Evolutionary conservation across 2,113 vertebrate genomes (phyloP), one percentile per base, ranked within the genome.

Genomic region (Charadrius vociferus): DNA sequence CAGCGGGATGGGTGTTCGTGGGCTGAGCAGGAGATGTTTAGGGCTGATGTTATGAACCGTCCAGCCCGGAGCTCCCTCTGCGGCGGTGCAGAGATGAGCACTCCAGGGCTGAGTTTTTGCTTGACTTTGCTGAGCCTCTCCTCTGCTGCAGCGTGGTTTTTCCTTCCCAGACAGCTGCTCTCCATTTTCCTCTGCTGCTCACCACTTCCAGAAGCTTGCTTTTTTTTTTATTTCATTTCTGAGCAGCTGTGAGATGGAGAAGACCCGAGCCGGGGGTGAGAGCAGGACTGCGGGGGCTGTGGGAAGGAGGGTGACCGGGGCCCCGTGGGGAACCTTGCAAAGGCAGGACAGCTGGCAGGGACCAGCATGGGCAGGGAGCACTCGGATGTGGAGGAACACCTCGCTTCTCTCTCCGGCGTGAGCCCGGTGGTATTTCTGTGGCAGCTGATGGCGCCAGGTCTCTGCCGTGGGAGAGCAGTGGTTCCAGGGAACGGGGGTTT

Each of bases 231-330:
- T 23, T 19, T 36, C 43, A 20, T 29, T 21, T 6, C 79, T 22
- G n/a, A 63, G 56, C 56, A 47, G 23, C 66, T 29, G 52, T n/a
- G 59, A 50, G 65, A 56, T 26, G n/a, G 47, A 41, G 66, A 37
- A 59, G 53, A 10, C 43, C 15, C 0, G 0, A 45, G 41, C 0
- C 4, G 34, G 52, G 8, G 19, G 4, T 0, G 21, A 23, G 36
- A 56, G 14, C 30, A 14, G 56, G 11, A 20, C 23, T 6, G 63
- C 47, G 4, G 12, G 29, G 39, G 36, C 55, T 41, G 22, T 19
- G 41, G 41, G 68, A 36, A 17, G 50, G 47, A 26, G 62, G 22
- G 23, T 18, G 49, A 20, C 4, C 5, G 15, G 43, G 27, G 14
- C 10, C 13, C 34, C 11, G 1, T 10, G 10, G 58, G 61, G 37